These are phyloP conservation scores for Gymnocypris eckloni DNA, from an alignment of 2,797 vertebrate genomes.

Conservation along the genomic window DNA sequence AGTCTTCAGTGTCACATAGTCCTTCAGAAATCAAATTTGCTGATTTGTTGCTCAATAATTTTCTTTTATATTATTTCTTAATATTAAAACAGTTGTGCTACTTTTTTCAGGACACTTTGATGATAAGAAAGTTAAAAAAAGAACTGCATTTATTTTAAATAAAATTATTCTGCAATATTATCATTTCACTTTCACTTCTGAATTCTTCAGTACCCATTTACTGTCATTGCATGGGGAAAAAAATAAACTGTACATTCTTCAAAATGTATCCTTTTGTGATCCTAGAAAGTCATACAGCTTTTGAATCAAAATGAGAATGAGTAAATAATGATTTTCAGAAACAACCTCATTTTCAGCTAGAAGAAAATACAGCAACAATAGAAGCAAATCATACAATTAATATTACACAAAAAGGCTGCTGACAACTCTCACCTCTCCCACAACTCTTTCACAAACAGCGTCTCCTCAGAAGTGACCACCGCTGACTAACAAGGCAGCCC, in stretches of 20 bases:
- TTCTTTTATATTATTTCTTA: background rate
- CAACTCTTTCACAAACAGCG: background rate
- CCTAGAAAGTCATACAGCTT: background rate
- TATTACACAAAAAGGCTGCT: background rate
- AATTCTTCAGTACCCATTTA: background rate
- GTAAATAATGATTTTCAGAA: background rate
- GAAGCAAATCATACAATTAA: background rate
- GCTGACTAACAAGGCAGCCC: background rate
- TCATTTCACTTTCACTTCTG: background rate
- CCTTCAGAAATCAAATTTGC: background rate
- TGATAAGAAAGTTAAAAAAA: background rate
- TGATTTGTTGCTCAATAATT: background rate
- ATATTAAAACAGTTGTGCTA: background rate
- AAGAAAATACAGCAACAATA: background rate
- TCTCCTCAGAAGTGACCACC: background rate
- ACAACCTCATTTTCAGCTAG: background rate
- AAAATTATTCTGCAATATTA: background rate
- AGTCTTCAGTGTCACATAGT: slow-evolving; percentile 6
- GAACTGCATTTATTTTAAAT: background rate
- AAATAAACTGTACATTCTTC: background rate
- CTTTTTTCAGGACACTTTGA: background rate
- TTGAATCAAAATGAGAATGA: background rate
- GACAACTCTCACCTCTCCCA: background rate
- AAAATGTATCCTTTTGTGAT: background rate
- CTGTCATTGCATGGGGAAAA: background rate